Evolutionary conservation across 2,797 vertebrate species (phyloP), one percentile per base, ranked within the genome.

Genomic region (Xiphorhynchus erythropygius): DNA sequence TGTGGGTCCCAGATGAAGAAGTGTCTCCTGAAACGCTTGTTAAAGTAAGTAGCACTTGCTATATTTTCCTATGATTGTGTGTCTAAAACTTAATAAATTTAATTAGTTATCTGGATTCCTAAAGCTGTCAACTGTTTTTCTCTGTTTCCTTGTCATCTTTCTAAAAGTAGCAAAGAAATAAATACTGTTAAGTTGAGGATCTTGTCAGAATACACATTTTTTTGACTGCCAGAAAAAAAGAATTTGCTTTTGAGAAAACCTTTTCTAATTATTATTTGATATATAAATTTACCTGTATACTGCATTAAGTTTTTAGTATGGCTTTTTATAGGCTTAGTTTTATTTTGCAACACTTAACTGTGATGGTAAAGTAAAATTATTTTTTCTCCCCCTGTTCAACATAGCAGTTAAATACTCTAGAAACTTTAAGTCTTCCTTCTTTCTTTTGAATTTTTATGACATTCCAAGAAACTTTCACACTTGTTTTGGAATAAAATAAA

Each of bases 1-100:
- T 99, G 73, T 99, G 99, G 99, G 99, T 99, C 62, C 98, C 99
- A 30, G 99, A 99, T 98, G 99, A 99, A 63, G 99, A 99, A 97
- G 99, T 99, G 47, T 99, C 99, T 70, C 98, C 98, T 10, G 99
- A 99, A 97, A 99, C 99, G 4, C 98, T 99, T 96, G 99, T 99
- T 28, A 99, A 99, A 98, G 99, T 99, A 92, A 97, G 98, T 94
- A 46, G 37, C 47, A 18, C 2, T 23, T 85, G 24, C 12, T 55
- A 1, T 67, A 13, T 55, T 63, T 91, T 94, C 37, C 5, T 68
- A 0, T 39, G 5, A 4, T 56, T 68, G 7, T 70, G 6, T 71
- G 27, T 65, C 8, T 60, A 52, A 18, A 60, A 56, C 4, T 32
- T 64, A 47, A 65, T 46, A 32, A 67, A 69, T 33, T 5, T 14